Evolutionary conservation across 2,113 vertebrate species (phyloP).

Genomic region (Silurus glanis): DNA sequence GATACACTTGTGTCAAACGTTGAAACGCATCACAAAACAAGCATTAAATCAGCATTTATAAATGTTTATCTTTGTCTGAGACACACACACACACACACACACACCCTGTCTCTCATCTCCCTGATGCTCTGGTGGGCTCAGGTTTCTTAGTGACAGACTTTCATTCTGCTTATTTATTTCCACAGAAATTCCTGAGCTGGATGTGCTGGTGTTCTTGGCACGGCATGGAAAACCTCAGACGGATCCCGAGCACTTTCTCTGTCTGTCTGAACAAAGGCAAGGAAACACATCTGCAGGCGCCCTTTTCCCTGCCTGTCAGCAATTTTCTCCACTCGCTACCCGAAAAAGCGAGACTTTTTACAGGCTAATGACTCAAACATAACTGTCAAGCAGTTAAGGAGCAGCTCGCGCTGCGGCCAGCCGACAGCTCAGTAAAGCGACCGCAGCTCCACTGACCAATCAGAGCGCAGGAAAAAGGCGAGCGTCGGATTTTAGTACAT

Average conservation of each 20-base stretch:
- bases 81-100: conserved; percentile 28
- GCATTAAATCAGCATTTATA: conserved; percentile 16
- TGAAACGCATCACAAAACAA: conserved; percentile 3
- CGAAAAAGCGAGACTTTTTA: conserved; percentile 34
- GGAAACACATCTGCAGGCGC: conserved; percentile 47
- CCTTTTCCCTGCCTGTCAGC: conserved; percentile 44
- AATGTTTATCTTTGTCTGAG: conserved; percentile 26
- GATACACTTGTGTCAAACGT: neutral
- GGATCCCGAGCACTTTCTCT: conserved; percentile 42
- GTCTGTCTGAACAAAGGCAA: conserved; percentile 35
- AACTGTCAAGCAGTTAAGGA: conserved; percentile 19
- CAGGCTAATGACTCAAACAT: conserved; percentile 35
- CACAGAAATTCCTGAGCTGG: conserved; percentile 45
- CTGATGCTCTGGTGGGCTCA: conserved; percentile 22
- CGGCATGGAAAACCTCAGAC: conserved; percentile 44
- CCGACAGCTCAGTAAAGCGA: neutral
- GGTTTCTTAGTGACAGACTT: conserved; percentile 38
- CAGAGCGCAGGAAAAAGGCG: neutral
- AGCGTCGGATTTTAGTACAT: neutral
- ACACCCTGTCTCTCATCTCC: conserved; percentile 25
- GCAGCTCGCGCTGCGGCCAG: neutral
- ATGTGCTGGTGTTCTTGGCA: conserved; percentile 45
- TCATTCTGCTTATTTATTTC: conserved; percentile 48
- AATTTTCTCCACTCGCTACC: conserved; percentile 24
- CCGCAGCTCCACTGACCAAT: conserved; percentile 6